A percentile compares a stretch with the other conserved stretches of the same genome.
phyloP scores from a whole-genome alignment of 2,888 invertebrate species.

The Hemithea aestivaria region DNA sequence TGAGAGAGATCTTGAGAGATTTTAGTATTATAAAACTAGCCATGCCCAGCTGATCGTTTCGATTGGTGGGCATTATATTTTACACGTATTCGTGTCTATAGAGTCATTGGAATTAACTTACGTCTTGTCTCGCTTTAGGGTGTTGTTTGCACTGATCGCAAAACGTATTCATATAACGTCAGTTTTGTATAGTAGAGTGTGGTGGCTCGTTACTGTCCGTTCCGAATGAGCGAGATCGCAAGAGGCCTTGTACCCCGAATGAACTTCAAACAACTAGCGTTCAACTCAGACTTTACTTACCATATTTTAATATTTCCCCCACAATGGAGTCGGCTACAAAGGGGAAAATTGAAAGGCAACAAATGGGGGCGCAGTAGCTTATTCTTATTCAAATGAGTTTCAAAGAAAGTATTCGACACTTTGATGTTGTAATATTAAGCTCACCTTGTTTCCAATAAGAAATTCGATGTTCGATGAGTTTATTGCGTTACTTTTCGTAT shows the following conservation, averaged over 20 bases:
- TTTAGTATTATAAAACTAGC: no score
- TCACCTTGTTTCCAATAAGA: slow-evolving; percentile 29
- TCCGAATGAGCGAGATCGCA: slow-evolving; percentile 22
- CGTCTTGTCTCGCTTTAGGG: no score
- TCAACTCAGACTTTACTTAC: slow-evolving; percentile 55
- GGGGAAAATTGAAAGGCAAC: slow-evolving; percentile 64
- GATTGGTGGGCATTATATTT: no score
- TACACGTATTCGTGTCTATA: no score
- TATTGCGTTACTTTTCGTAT: no score
- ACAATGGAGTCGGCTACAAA: slow-evolving; percentile 55
- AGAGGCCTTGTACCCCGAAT: slow-evolving; percentile 21
- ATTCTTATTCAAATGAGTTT: slow-evolving; percentile 72
- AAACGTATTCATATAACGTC: no score
- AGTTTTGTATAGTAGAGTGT: no score
- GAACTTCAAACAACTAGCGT: slow-evolving; percentile 40
- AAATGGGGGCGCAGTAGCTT: slow-evolving; percentile 57
- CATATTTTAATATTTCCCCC: slow-evolving; percentile 68
- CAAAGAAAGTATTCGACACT: slow-evolving; percentile 60
- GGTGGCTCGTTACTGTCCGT: no score
- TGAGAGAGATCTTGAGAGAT: no score
- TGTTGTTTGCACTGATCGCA: no score
- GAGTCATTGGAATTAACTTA: no score
- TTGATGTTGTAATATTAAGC: slow-evolving; percentile 52
- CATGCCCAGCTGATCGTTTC: no score
- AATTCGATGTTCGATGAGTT: slow-evolving; percentile 19